Evolutionary conservation across 1,140 invertebrate species (phyloP).

Genomic region (Holotrichia oblita): DNA sequence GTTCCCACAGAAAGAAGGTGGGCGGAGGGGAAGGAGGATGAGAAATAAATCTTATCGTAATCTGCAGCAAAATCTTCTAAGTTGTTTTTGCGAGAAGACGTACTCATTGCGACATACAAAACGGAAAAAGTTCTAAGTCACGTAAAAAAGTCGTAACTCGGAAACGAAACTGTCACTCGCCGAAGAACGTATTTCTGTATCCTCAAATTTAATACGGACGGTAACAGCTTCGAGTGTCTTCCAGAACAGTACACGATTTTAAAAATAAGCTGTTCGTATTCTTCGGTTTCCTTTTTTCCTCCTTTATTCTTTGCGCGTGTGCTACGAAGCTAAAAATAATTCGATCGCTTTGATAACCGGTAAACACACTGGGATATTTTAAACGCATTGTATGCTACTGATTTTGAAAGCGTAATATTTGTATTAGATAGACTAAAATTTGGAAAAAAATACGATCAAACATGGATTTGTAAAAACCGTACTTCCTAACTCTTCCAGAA

Average conservation of each 20-base stretch:
- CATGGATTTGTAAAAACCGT: no score
- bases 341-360: not conserved
- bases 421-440: no score
- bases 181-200: not conserved
- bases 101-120: not conserved
- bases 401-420: no score
- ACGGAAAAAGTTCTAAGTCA: conserved; percentile 1
- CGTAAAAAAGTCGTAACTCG: conserved; percentile 2
- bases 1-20: not conserved
- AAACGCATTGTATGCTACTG: no score
- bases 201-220: not conserved
- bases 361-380: no score
- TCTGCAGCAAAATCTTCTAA: not conserved
- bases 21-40: no score
- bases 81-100: not conserved
- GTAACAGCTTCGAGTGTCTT: not conserved
- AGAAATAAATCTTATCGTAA: conserved; percentile 9
- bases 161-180: not conserved
- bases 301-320: not conserved
- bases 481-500: no score
- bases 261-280: no score
- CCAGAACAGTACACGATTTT: not conserved
- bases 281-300: not conserved
- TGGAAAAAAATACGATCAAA: no score
- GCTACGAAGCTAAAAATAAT: not conserved